Base-by-base conservation (phyloP, 2,888 invertebrate genomes). In the Tridacna gigas region DNA sequence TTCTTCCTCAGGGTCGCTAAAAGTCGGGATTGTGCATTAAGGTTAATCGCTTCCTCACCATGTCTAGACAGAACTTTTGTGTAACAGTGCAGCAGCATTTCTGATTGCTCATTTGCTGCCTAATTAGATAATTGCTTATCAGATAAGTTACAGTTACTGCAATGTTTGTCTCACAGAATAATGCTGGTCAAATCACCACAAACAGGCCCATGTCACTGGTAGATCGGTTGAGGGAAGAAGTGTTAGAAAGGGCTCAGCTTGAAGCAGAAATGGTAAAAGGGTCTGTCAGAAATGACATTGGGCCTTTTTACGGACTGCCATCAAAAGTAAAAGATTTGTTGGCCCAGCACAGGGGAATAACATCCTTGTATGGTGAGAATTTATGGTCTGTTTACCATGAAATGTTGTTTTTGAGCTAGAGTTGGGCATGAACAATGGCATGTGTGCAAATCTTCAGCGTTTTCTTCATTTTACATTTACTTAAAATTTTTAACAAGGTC, bases 291-390 rank as follows among this genome's bases (percentile, higher is more conserved):
- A 71, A 75, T 76, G 94, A 93, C 66, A 88, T 93, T 25, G 94
- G 94, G 9, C 93, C 93, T 0, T 98, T 98, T 95, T 98, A 97
- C 96, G 98, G 97, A 0, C 95, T 98, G 63, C 97, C 98, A 0
- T 94, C 96, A 0, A 95, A 95, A 90, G 97, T 97, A 0, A 96
- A 96, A 93, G 95, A 96, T 18, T 95, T 98, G 87, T 96, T 98
- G 86, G 96, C 96, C 90, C 96, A 96, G 84, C 96, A 97, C 90
- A 97, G 97, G 93, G 97, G 97, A 87, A 98, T 98, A 85, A 96
- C 96, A 28, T 96, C 96, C 88, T 96, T 98, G 89, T 98, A 98
- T 96, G 97, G 98, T 98, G 94, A 51, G 45, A 25, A 20, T 22
- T 63, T 56, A 3, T 37, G n/a, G 2, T 37, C 37, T 37, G 3